Evolutionary conservation across 2,888 invertebrate species (phyloP), one percentile per base, ranked within the genome.

Genomic region (Microplitis deprimator): DNA sequence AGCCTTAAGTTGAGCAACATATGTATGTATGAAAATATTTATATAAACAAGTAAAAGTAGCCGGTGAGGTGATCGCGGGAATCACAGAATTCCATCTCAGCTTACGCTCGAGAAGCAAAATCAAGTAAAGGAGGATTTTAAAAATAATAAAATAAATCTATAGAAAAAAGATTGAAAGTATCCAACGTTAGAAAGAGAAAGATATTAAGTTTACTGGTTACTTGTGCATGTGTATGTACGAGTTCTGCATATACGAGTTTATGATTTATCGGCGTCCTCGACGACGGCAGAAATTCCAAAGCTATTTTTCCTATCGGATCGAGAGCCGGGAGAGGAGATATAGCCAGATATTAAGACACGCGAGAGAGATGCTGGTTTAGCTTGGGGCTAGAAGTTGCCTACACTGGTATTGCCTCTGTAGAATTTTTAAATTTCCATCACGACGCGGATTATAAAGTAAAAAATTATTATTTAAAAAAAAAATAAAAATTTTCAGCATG

Each of bases 171-270:
- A 50, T 59, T 29, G 7, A 71, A 67, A 64, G 40, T 69, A 69
- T 64, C 59, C 62, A 65, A 72, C n/a, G 29, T 29, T 70, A 70
- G 38, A 71, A 59, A 69, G 69, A 77, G 59, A 59, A 67, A 73
- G 41, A 61, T 17, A 64, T 62, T 20, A 61, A 64, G 62, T 50
- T 40, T 38, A 64, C 64, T 73, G 68, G 73, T 62, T 62, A 50
- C 60, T 65, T 38, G 68, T 73, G 73, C 68, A 76, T 76, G 38
- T 62, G 61, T 68, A 68, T 20, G 41, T 77, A 61, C 62, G 62
- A 61, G 73, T 77, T 77, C 77, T 73, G 77, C 77, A 77, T 77
- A 73, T 77, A 77, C 69, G 73, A 69, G 29, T 73, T 77, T 73
- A 77, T 73, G 77, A 77, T 77, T 77, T 73, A 77, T 73, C 77